These are phyloP conservation scores for Cremastobaeus sp. DNA, from an alignment of 2,888 invertebrate genomes.

Conservation along the genomic window DNA sequence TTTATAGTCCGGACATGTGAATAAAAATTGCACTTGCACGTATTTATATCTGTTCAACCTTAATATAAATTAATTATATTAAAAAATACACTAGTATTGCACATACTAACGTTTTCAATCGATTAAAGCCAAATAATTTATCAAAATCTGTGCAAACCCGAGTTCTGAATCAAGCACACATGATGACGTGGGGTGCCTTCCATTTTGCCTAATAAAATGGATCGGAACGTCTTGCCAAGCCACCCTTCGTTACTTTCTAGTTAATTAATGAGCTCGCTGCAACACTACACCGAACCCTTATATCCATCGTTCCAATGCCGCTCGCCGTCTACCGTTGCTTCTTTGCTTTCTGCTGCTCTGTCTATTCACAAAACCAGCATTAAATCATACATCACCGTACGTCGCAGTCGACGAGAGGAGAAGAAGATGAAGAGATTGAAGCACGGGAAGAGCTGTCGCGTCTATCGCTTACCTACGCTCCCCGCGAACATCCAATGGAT, in stretches of 20 bases:
- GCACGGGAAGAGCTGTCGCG: slow-evolving; percentile 56
- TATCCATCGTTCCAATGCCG: slow-evolving; percentile 63
- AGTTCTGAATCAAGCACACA: slow-evolving; percentile 19
- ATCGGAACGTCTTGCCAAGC: slow-evolving; percentile 74
- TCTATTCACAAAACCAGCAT: slow-evolving; percentile 73
- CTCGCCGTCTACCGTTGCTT: slow-evolving; percentile 63
- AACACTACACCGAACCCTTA: slow-evolving; percentile 75
- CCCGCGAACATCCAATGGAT: slow-evolving; percentile 31
- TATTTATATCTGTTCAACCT: too few relatives aligned
- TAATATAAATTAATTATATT: background rate
- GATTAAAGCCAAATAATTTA: slow-evolving; percentile 17
- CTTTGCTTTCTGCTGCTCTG: slow-evolving; percentile 66
- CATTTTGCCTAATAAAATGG: slow-evolving; percentile 75
- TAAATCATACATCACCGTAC: slow-evolving; percentile 76
- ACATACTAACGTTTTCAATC: background rate
- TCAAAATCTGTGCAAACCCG: slow-evolving; percentile 41
- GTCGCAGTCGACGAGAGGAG: slow-evolving; percentile 60
- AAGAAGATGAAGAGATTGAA: slow-evolving; percentile 58
- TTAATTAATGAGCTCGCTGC: slow-evolving; percentile 77
- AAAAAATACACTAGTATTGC: too few relatives aligned
- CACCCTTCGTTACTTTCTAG: slow-evolving; percentile 74
- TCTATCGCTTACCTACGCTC: slow-evolving; percentile 47
- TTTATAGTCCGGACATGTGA: slow-evolving; percentile 25
- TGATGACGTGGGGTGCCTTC: slow-evolving; percentile 65
- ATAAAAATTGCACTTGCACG: too few relatives aligned